Conservation (phyloP, 35 echinoderm and acorn worm species). For the Ophiothrix spiculata region DNA sequence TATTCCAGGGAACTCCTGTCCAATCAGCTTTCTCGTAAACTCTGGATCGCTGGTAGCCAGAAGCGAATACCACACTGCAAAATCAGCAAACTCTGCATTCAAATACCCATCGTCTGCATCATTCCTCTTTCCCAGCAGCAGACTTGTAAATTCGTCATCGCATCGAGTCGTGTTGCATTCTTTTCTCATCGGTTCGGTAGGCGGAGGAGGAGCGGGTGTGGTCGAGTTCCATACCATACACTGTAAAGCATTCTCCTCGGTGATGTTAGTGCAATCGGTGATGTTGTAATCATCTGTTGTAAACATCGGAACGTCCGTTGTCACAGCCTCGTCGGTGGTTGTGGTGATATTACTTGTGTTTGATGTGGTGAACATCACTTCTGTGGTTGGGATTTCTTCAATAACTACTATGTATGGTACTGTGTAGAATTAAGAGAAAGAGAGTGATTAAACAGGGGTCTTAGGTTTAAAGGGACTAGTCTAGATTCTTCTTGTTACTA, state of each 20-base stretch:
- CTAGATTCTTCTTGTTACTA: too few species aligned
- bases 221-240: background rate
- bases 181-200: conserved; percentile 1
- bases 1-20: conserved; percentile 61
- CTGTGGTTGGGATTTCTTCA: too few species aligned
- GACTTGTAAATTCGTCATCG: conserved; percentile 31
- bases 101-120: conserved; percentile 59
- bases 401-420: too few species aligned
- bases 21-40: conserved; percentile 31
- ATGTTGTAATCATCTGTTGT: background rate
- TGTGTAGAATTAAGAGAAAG: too few species aligned
- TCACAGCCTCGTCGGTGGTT: background rate
- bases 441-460: too few species aligned
- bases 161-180: background rate
- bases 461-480: too few species aligned
- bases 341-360: background rate
- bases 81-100: conserved; percentile 63
- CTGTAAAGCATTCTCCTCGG: background rate
- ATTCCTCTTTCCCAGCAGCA: conserved; percentile 66
- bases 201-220: background rate
- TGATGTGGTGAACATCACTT: too few species aligned
- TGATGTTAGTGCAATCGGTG: background rate
- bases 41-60: conserved; percentile 55
- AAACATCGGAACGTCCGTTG: background rate
- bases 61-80: conserved; percentile 73